A percentile compares a stretch with the other conserved stretches of the same genome.
Evolutionary conservation across 2,797 vertebrate species (phyloP).

Genomic region (Catharus ustulatus): DNA sequence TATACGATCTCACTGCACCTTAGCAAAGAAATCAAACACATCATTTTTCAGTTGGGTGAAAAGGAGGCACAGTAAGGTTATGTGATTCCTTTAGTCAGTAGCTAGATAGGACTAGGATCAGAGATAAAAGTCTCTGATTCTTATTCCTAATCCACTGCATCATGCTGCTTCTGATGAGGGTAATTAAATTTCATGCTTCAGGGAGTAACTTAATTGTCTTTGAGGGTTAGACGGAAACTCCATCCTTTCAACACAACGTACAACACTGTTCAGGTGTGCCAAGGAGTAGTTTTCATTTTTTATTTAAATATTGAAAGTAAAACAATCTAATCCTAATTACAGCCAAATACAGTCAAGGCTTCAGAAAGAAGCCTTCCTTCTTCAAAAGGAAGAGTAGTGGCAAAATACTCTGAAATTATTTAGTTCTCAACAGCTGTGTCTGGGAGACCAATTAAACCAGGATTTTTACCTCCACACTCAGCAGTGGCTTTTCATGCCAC

Average conservation of each 20-base stretch:
- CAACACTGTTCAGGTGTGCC: neutral
- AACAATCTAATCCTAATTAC: slow-evolving; percentile 28
- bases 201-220: slow-evolving; percentile 49
- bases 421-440: slow-evolving; percentile 50
- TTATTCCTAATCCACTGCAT: slow-evolving; percentile 7
- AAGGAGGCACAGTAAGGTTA: neutral
- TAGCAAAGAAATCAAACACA: slow-evolving; percentile 1
- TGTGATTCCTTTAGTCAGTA: neutral
- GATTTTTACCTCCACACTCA: slow-evolving; percentile 61
- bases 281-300: neutral
- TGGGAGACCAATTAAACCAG: slow-evolving; percentile 62
- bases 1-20: neutral
- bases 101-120: neutral
- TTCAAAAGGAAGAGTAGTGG: neutral
- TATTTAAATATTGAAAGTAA: slow-evolving; percentile 20
- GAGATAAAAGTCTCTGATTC: neutral
- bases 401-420: slow-evolving; percentile 42
- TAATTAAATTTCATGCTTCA: slow-evolving; percentile 57
- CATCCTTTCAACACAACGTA: neutral
- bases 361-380: neutral
- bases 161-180: slow-evolving; percentile 27
- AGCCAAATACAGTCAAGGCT: neutral
- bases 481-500: slow-evolving; percentile 53
- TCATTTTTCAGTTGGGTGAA: neutral
- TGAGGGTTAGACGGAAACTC: slow-evolving; percentile 40